Conservation (phyloP, 2,888 invertebrate species). For the Philonicus albiceps region DNA sequence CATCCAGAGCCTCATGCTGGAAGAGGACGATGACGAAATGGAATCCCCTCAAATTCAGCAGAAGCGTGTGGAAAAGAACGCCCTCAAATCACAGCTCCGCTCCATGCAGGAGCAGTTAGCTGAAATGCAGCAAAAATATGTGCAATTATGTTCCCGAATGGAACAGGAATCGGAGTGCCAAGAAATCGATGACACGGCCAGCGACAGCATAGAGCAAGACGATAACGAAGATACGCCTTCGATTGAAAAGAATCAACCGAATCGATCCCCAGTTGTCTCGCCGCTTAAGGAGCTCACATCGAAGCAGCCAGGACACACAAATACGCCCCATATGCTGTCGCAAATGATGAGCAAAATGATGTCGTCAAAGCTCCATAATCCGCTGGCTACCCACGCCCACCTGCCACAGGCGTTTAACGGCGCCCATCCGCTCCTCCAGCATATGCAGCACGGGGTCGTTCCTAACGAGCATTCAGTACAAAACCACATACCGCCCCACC, state of each 20-base stretch:
- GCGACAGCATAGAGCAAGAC: conserved; percentile 72
- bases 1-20: conserved; percentile 68
- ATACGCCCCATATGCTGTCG: conserved; percentile 67
- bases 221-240: conserved; percentile 58
- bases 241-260: conserved; percentile 51
- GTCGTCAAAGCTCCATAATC: conserved; percentile 69
- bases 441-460: conserved; percentile 61
- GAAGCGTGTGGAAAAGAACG: conserved; percentile 86
- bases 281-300: conserved; percentile 51
- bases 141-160: conserved; percentile 85
- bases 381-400: conserved; percentile 65
- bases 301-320: conserved; percentile 56
- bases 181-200: conserved; percentile 76
- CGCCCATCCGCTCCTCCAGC: conserved; percentile 67
- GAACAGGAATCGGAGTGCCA: conserved; percentile 80
- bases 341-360: conserved; percentile 75
- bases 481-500: conserved; percentile 67
- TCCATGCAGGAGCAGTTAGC: conserved; percentile 89
- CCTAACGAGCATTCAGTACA: conserved; percentile 56
- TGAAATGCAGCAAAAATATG: conserved; percentile 90
- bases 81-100: conserved; percentile 83
- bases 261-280: conserved; percentile 57
- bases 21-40: conserved; percentile 79
- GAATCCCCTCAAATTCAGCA: conserved; percentile 81
- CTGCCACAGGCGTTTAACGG: conserved; percentile 71